A percentile compares a stretch with the other conserved stretches of the same genome.
phyloP scores from a whole-genome alignment of 2,888 invertebrate genomes.

The Agriopis aurantiaria region DNA sequence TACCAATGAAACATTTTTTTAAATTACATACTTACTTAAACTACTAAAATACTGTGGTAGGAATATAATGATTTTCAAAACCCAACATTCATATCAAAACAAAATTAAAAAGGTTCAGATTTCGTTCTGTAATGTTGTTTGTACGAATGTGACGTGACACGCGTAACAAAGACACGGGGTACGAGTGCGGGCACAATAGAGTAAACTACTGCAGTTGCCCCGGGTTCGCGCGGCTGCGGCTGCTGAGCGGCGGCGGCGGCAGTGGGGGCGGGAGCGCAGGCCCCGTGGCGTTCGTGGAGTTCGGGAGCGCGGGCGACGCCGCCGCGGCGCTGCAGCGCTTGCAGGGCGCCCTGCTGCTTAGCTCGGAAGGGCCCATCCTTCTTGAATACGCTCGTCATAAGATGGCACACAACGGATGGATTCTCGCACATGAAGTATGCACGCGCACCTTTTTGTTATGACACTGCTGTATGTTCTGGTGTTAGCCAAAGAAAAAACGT shows the following conservation, averaged over 20 bases:
- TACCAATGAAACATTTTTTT: background rate
- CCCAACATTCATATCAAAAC: background rate
- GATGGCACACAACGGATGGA: slow-evolving; percentile 93
- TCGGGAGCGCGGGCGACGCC: slow-evolving; percentile 96
- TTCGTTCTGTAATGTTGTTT: background rate
- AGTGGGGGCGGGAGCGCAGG: slow-evolving; percentile 83
- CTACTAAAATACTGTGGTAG: too few relatives aligned
- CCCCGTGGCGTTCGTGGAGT: slow-evolving; percentile 99
- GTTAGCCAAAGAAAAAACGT: background rate
- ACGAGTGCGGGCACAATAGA: slow-evolving; percentile 75
- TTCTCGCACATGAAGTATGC: slow-evolving; percentile 86
- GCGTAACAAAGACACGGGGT: slow-evolving; percentile 55
- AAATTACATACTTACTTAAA: background rate
- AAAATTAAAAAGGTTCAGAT: background rate
- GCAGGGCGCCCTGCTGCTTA: slow-evolving; percentile 98
- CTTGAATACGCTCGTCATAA: slow-evolving; percentile 99
- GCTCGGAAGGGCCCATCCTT: slow-evolving; percentile 98
- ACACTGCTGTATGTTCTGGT: slow-evolving; percentile 13
- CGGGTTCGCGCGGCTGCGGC: slow-evolving; percentile 99
- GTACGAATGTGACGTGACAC: slow-evolving; percentile 8
- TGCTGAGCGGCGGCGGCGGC: slow-evolving; percentile 95
- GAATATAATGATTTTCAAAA: background rate
- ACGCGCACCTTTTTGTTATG: slow-evolving; percentile 66
- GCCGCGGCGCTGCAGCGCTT: slow-evolving; percentile 96
- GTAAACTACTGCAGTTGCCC: slow-evolving; percentile 94